These are phyloP conservation scores for Thalpophila matura DNA, from an alignment of 2,888 invertebrate species.

Conservation along the genomic window DNA sequence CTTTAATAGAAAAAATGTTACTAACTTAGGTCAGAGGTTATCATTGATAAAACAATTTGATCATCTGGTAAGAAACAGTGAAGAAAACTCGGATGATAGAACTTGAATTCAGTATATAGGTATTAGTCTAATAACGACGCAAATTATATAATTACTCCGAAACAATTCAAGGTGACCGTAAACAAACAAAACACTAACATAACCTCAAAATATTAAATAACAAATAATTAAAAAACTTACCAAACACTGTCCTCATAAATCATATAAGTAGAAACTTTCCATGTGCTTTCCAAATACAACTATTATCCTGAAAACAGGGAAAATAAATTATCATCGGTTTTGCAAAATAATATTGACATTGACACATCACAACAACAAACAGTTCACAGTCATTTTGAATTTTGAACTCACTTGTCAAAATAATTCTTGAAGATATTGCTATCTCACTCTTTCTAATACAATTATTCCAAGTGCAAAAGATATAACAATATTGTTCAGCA, in stretches of 20 bases:
- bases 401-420: constrained; percentile 1
- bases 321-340: not conserved
- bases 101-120: no score
- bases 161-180: not conserved
- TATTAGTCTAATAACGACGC: not conserved
- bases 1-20: no score
- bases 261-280: not conserved
- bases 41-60: no score
- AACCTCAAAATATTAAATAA: constrained; percentile 51
- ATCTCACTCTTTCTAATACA: constrained; percentile 1
- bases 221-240: constrained; percentile 30
- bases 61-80: no score
- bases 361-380: constrained; percentile 45
- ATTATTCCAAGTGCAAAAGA: constrained; percentile 11
- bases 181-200: constrained; percentile 56
- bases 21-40: no score
- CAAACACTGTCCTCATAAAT: constrained; percentile 13
- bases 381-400: constrained; percentile 13
- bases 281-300: not conserved
- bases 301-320: not conserved
- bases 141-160: not conserved
- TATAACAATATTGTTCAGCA: constrained; percentile 2
- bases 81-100: no score
- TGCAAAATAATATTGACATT: constrained; percentile 32
- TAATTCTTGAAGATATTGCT: not conserved